phyloP scores from a whole-genome alignment of 1,140 invertebrate species.

The Drosophila eugracilis region DNA sequence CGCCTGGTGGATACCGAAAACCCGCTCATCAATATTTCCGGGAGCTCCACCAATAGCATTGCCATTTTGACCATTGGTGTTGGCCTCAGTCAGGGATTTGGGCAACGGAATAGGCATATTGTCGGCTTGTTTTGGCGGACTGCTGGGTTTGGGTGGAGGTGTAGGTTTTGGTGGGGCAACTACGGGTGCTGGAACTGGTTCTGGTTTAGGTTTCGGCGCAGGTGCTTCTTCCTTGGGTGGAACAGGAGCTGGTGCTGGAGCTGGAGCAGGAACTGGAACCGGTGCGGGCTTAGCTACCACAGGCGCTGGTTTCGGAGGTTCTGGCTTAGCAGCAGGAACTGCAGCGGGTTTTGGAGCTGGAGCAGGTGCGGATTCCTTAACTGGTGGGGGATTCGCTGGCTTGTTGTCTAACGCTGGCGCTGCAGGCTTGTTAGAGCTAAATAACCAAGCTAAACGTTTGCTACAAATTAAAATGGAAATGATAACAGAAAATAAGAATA shows the following conservation, averaged over 20 bases:
- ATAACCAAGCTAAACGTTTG: conserved; percentile 82
- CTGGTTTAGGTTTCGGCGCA: conserved; percentile 25
- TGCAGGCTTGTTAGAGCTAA: conserved; percentile 70
- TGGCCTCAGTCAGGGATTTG: conserved; percentile 62
- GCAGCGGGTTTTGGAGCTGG: conserved; percentile 40
- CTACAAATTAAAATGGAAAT: conserved; percentile 55
- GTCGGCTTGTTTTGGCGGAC: conserved; percentile 49
- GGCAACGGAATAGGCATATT: conserved; percentile 75
- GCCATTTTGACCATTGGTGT: conserved; percentile 61
- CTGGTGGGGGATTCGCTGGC: conserved; percentile 47
- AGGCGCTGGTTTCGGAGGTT: conserved; percentile 31
- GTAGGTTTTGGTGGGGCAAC: conserved; percentile 36
- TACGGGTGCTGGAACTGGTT: conserved; percentile 23
- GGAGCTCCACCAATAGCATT: conserved; percentile 13
- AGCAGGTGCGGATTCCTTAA: conserved; percentile 42
- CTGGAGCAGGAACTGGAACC: conserved; percentile 17
- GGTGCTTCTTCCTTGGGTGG: conserved; percentile 31
- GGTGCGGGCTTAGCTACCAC: conserved; percentile 39
- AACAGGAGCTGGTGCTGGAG: conserved; percentile 22
- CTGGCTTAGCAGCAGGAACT: conserved; percentile 18
- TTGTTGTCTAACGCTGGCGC: conserved; percentile 70
- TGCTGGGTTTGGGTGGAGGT: conserved; percentile 35
- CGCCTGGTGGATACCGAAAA: conserved; percentile 43
- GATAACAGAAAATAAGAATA: conserved; percentile 33
- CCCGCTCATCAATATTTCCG: conserved; percentile 48